Conservation (phyloP, 2,888 invertebrate genomes). For the Augochlorella aurata region DNA sequence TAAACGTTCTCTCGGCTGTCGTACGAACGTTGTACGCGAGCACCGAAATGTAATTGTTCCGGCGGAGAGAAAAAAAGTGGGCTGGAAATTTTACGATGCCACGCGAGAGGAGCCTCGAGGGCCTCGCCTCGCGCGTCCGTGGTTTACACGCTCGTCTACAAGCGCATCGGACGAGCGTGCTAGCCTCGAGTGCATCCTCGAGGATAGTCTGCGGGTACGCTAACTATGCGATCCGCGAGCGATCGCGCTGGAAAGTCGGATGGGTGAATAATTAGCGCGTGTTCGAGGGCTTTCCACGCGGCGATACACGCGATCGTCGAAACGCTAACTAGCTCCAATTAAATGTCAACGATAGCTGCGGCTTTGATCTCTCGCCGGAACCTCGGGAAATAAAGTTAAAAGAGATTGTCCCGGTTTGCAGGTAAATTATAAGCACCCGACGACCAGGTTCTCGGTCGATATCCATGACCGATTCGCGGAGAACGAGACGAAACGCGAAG, state of each 20-base stretch:
- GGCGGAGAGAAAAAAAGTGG: background rate
- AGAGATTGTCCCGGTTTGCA: background rate
- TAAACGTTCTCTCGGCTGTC: background rate
- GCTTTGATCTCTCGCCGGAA: background rate
- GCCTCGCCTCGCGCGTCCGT: constrained; percentile 27
- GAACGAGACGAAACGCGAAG: too few species aligned
- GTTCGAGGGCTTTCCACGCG: constrained; percentile 32
- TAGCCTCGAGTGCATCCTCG: constrained; percentile 17
- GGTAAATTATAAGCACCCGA: background rate
- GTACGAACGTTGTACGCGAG: background rate
- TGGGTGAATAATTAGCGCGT: constrained; percentile 47
- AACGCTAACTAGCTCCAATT: constrained; percentile 24
- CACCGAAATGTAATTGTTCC: background rate
- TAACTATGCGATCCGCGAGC: constrained; percentile 32
- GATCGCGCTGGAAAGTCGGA: constrained; percentile 36
- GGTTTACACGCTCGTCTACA: constrained; percentile 4
- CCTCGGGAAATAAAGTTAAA: background rate
- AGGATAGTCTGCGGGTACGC: constrained; percentile 42
- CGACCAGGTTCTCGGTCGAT: too few species aligned
- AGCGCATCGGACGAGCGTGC: background rate
- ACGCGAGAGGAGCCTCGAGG: constrained; percentile 28
- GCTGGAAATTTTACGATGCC: constrained; percentile 27
- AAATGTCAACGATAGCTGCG: constrained; percentile 26
- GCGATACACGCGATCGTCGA: constrained; percentile 8
- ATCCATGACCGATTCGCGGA: too few species aligned